phyloP scores from a whole-genome alignment of 2,888 invertebrate genomes.

The Limnephilus auricula region DNA sequence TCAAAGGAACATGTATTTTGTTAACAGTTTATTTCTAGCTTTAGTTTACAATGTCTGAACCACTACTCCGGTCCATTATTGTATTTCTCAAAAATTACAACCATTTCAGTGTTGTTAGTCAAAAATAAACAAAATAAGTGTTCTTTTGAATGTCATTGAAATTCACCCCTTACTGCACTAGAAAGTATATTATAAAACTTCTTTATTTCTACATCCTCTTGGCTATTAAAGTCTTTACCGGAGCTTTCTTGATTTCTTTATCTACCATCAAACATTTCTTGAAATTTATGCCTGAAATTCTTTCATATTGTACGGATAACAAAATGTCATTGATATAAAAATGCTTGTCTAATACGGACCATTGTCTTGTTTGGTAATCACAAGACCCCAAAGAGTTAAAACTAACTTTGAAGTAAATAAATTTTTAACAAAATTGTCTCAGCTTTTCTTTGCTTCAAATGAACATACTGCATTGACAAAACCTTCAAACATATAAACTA shows the following conservation, averaged over 20 bases:
- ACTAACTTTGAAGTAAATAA: background rate
- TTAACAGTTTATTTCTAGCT: background rate
- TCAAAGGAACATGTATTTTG: background rate
- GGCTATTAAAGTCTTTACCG: background rate
- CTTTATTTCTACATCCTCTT: background rate
- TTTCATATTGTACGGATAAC: background rate
- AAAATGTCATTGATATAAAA: background rate
- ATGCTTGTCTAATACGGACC: background rate
- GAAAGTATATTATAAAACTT: background rate
- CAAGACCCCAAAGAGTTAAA: background rate
- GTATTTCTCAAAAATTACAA: background rate
- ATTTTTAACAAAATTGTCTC: too few species aligned
- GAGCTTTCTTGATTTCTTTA: background rate
- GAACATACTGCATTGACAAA: background rate
- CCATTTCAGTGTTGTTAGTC: background rate
- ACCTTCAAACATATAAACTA: background rate
- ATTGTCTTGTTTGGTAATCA: background rate
- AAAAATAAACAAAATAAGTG: background rate
- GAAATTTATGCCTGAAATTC: background rate
- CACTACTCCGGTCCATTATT: background rate
- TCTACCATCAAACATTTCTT: background rate
- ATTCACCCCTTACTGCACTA: background rate
- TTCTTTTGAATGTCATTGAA: background rate
- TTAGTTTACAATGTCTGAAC: background rate
- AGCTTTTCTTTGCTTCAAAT: background rate